phyloP scores from a whole-genome alignment of 2,113 vertebrate genomes.

The Hucho hucho region DNA sequence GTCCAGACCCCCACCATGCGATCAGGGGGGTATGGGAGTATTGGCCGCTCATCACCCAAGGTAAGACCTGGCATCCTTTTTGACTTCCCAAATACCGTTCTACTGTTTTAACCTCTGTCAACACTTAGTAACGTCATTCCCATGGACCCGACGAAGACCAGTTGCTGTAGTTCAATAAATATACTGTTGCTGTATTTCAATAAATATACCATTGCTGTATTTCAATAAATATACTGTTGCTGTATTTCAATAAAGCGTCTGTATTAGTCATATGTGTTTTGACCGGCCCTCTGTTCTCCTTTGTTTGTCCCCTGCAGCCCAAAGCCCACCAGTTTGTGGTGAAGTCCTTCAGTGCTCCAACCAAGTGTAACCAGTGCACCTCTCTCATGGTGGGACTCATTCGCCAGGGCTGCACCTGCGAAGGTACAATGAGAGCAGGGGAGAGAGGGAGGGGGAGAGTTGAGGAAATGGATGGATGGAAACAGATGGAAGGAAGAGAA shows the following conservation, averaged over 20 bases:
- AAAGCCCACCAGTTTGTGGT: conserved; percentile 98
- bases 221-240: too few species aligned
- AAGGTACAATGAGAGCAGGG: conserved; percentile 80
- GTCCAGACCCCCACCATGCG: conserved; percentile 89
- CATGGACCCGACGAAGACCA: background rate
- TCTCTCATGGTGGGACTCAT: conserved; percentile 98
- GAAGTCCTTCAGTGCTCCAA: conserved; percentile 90
- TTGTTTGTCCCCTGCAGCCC: conserved; percentile 73
- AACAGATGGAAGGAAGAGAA: too few species aligned
- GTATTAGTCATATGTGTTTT: background rate
- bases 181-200: too few species aligned
- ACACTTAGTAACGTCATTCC: background rate
- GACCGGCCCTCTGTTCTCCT: background rate
- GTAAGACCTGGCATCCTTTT: conserved; percentile 44
- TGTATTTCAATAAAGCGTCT: too few species aligned
- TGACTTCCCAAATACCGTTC: background rate
- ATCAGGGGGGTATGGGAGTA: conserved; percentile 82
- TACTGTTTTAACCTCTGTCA: background rate
- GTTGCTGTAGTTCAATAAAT: too few species aligned
- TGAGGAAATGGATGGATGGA: background rate
- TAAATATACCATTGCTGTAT: too few species aligned
- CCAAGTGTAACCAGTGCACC: conserved; percentile 96
- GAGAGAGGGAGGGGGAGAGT: conserved; percentile 33
- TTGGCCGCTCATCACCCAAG: conserved; percentile 85
- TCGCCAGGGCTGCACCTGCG: conserved; percentile 95